Percentiles rank a stretch among this genome's conserved stretches.
These are phyloP conservation scores for Ceriagrion tenellum DNA, from an alignment of 2,888 invertebrate species.

Conservation along the genomic window DNA sequence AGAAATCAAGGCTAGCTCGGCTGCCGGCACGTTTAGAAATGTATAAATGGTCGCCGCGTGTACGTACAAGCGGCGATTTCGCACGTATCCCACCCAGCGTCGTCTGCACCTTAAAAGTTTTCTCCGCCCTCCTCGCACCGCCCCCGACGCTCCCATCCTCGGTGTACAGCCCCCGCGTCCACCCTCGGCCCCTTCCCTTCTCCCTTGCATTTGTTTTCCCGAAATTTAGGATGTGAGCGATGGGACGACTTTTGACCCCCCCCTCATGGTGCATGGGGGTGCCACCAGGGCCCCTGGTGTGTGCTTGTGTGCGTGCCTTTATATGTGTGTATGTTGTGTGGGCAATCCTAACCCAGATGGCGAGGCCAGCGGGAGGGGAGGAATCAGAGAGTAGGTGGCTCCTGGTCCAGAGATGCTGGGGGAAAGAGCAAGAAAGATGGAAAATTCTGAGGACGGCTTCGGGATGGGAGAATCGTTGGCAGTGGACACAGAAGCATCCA, in stretches of 20 bases:
- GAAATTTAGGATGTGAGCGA: conserved; percentile 61
- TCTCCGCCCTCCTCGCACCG: background rate
- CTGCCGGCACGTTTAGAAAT: conserved; percentile 51
- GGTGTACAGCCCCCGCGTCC: background rate
- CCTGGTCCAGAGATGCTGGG: background rate
- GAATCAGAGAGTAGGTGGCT: background rate
- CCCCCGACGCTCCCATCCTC: no score
- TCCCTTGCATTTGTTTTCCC: conserved; percentile 38
- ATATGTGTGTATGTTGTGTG: background rate
- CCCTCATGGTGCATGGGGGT: background rate
- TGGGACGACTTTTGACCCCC: conserved; percentile 55
- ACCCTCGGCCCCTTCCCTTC: background rate
- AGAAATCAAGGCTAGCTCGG: background rate
- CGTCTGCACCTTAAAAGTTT: conserved; percentile 9
- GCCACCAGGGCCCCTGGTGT: background rate
- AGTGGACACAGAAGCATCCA: background rate
- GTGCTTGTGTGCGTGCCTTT: background rate
- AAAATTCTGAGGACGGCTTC: background rate
- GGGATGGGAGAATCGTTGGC: background rate
- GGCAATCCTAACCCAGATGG: background rate
- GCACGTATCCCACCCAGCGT: background rate
- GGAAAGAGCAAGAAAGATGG: background rate
- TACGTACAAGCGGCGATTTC: conserved; percentile 16
- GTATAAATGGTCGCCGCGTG: conserved; percentile 51
- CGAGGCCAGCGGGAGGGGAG: background rate